A percentile compares a stretch with the other conserved stretches of the same genome.
Conservation (phyloP, 1,140 invertebrate genomes). For the Drosophila lini region DNA sequence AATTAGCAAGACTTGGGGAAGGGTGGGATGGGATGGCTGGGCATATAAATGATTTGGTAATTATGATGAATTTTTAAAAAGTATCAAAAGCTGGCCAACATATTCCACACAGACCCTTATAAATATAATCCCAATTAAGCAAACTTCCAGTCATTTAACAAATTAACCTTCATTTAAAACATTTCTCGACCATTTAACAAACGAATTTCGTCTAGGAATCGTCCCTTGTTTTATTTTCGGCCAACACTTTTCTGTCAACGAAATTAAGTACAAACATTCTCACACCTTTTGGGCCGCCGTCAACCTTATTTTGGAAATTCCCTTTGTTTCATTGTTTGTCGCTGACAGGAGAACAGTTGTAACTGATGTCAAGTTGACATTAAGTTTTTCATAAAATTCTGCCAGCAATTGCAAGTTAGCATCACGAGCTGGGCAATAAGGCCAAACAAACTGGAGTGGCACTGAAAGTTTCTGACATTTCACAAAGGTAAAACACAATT, state of each 20-base stretch:
- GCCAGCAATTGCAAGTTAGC: conserved; percentile 15
- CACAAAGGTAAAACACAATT: conserved; percentile 8
- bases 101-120: conserved; percentile 10
- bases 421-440: conserved; percentile 2
- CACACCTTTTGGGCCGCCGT: conserved; percentile 20
- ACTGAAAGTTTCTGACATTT: conserved; percentile 31
- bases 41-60: conserved; percentile 46
- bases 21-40: neutral
- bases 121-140: conserved; percentile 22
- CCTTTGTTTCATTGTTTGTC: conserved; percentile 7
- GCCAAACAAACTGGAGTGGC: conserved; percentile 26
- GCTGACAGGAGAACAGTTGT: conserved; percentile 51
- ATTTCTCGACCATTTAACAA: conserved; percentile 9
- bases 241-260: conserved; percentile 3
- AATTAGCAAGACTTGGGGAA: conserved; percentile 45
- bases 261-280: conserved; percentile 32
- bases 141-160: conserved; percentile 22
- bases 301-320: conserved; percentile 10
- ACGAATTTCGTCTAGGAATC: neutral
- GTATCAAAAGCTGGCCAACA: conserved; percentile 25
- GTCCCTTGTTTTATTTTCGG: neutral
- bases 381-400: conserved; percentile 53
- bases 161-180: conserved; percentile 33
- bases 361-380: conserved; percentile 62
- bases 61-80: conserved; percentile 58